Evolutionary conservation across 2,888 invertebrate genomes (phyloP), one percentile per base, ranked within the genome.

Genomic region (Drosophila austrosaltans): DNA sequence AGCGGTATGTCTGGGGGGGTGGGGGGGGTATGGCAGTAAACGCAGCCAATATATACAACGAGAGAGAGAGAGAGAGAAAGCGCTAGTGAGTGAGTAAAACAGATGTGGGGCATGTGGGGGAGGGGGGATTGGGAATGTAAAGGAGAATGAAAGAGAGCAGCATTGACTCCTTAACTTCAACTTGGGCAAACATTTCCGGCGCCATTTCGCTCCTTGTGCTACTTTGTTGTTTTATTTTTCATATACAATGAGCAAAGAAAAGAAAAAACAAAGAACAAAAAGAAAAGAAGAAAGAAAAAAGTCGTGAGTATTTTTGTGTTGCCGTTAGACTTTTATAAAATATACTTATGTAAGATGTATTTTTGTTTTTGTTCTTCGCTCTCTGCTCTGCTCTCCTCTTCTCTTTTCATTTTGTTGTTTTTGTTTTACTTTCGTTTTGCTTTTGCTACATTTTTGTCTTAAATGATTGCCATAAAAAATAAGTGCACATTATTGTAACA

Each of bases 381-480:
- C 53, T 3, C 7, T 20, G 5, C 36, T 8, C 0, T 39, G n/a
- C 40, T 10, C 10, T 22, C 75, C 42, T 20, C 57, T 54, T 39
- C n/a, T 22, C 44, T 56, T 63, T 69, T 73, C 36, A 69, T 69
- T 81, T 68, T 54, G 61, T 69, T 79, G 82, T 75, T 80, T 63
- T 87, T 81, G 85, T 76, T 79, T 87, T 79, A 69, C 74, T 76
- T 71, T 71, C 78, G 86, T 42, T 76, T 54, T 68, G 78, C 82
- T 71, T 69, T 71, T 63, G 87, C 87, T 71, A 82, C 82, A 87
- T 86, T 86, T 84, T 81, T 77, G 81, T 81, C 85, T 84, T 87
- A 88, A 84, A 84, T 84, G 89, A 89, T 89, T 89, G 87, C 87
- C 74, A 86, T 84, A 84, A 88, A 84, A 88, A 84, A 84, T 84